phyloP scores from a whole-genome alignment of 2,888 invertebrate species.

The Andrena bucephala region DNA sequence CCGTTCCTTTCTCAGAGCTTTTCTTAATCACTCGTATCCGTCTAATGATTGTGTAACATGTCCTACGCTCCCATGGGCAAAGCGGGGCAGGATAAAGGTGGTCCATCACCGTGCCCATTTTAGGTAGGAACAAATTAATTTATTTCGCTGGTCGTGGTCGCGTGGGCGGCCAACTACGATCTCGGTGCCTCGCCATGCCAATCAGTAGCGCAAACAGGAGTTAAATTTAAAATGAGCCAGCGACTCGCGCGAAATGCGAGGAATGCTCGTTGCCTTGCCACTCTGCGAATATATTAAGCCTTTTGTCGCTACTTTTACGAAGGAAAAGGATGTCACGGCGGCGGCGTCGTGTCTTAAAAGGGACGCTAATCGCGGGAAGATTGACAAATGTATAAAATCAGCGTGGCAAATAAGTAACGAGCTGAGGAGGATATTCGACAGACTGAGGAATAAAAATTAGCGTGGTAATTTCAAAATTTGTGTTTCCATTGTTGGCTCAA shows the following conservation, averaged over 20 bases:
- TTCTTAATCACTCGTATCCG: conserved; percentile 53
- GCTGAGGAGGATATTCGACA: too few species aligned
- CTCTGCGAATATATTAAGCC: conserved; percentile 31
- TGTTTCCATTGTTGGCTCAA: too few species aligned
- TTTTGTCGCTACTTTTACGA: conserved; percentile 32
- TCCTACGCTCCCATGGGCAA: conserved; percentile 4
- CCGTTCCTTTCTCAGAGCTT: conserved; percentile 13
- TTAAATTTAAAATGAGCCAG: conserved; percentile 64
- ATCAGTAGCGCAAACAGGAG: conserved; percentile 71
- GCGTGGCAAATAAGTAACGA: too few species aligned
- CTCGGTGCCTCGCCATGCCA: conserved; percentile 52
- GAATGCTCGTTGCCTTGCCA: conserved; percentile 41
- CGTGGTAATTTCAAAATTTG: too few species aligned
- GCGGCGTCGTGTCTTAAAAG: neutral
- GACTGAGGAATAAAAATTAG: too few species aligned
- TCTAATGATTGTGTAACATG: conserved; percentile 58
- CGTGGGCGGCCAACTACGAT: conserved; percentile 56
- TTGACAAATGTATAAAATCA: neutral
- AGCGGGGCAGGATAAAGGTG: conserved; percentile 34
- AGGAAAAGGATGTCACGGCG: conserved; percentile 38
- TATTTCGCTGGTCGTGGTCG: conserved; percentile 47
- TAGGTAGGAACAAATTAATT: conserved; percentile 69
- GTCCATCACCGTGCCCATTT: conserved; percentile 62
- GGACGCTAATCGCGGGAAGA: neutral
- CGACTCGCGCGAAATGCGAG: conserved; percentile 59